Percentiles rank a stretch among this genome's conserved stretches.
These are phyloP conservation scores for Cyclargus thomasi DNA, from an alignment of 1,140 invertebrate genomes.

Conservation along the genomic window DNA sequence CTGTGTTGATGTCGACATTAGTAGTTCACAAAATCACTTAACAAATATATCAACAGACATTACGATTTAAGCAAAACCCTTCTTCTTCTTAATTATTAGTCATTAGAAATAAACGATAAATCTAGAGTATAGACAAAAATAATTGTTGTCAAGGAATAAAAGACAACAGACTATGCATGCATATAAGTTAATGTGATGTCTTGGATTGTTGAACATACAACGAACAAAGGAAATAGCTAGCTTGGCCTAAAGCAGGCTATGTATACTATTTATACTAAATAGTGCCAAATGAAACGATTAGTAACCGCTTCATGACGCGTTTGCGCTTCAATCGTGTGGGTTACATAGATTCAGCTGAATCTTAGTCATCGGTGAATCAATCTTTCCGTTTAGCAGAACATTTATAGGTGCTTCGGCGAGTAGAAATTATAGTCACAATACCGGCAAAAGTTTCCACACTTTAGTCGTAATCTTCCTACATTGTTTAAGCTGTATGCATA, in stretches of 20 bases:
- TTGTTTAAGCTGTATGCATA: constrained; percentile 54
- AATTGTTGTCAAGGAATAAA: neutral
- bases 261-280: neutral
- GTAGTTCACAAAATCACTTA: constrained; percentile 15
- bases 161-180: too few species aligned
- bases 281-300: neutral
- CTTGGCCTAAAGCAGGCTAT: neutral
- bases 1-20: constrained; percentile 32
- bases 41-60: neutral
- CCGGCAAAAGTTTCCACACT: constrained; percentile 34
- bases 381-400: constrained; percentile 30
- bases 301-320: constrained; percentile 2
- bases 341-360: constrained; percentile 36
- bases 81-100: neutral
- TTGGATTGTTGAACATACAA: too few species aligned
- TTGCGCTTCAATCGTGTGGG: constrained; percentile 9
- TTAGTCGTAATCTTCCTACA: constrained; percentile 40
- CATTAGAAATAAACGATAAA: neutral
- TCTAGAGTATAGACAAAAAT: neutral
- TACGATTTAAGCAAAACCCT: neutral
- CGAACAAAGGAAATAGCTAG: neutral
- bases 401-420: constrained; percentile 41
- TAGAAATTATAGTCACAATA: constrained; percentile 39
- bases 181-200: too few species aligned
- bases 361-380: constrained; percentile 64